phyloP scores from a whole-genome alignment of 2,888 invertebrate genomes.

The Andrena bucephala region DNA sequence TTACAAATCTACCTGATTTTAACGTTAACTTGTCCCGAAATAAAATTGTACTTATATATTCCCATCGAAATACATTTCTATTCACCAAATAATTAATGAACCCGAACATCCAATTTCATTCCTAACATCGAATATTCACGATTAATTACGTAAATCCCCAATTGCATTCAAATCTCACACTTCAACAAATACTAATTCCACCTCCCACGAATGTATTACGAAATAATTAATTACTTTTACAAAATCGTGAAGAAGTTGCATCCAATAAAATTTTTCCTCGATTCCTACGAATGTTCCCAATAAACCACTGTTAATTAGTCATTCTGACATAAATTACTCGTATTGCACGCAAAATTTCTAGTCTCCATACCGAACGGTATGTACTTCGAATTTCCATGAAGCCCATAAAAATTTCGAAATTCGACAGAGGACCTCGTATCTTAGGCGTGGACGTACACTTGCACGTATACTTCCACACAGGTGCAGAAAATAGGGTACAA shows the following conservation, averaged over 20 bases:
- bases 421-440: not conserved
- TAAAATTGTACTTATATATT: not conserved
- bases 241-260: not conserved
- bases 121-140: not conserved
- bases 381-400: constrained; percentile 19
- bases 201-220: not conserved
- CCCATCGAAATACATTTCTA: not conserved
- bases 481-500: not conserved
- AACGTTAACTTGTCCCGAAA: not conserved
- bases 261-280: no score
- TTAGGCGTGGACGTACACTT: not conserved
- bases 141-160: not conserved
- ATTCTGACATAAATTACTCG: not conserved
- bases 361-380: not conserved
- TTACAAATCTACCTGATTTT: not conserved
- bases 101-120: not conserved
- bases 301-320: no score
- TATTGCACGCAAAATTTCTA: not conserved
- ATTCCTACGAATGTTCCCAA: no score
- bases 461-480: not conserved
- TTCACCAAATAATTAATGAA: not conserved
- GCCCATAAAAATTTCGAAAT: constrained; percentile 18
- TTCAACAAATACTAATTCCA: not conserved
- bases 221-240: constrained; percentile 2
- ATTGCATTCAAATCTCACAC: not conserved